A percentile compares a stretch with the other conserved stretches of the same genome.
These are phyloP conservation scores for Gallirallus australis DNA, from an alignment of 2,797 vertebrate species.

Conservation along the genomic window DNA sequence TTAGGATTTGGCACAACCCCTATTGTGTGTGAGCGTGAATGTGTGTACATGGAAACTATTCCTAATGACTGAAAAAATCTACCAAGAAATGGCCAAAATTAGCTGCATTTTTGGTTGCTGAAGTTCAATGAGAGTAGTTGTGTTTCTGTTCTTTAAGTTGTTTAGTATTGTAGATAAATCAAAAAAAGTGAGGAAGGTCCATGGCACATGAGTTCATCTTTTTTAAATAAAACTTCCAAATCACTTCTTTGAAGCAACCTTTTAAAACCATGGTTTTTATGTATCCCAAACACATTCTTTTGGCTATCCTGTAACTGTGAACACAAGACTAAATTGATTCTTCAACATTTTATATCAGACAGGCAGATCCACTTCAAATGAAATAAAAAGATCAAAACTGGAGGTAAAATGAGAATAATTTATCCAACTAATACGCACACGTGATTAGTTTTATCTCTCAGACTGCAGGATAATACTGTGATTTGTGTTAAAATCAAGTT, in stretches of 20 bases:
- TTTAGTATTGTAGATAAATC: background rate
- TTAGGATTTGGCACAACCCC: background rate
- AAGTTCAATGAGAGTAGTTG: background rate
- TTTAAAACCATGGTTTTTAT: background rate
- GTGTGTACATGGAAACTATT: background rate
- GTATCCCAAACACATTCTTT: background rate
- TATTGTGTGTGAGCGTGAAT: background rate
- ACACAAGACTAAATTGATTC: background rate
- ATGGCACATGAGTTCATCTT: background rate
- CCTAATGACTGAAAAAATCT: background rate
- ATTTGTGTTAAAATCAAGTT: slow-evolving; percentile 3
- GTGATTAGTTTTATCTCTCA: slow-evolving; percentile 43
- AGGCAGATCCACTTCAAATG: background rate
- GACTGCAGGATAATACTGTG: slow-evolving; percentile 24
- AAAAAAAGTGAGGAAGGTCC: background rate
- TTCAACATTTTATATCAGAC: background rate
- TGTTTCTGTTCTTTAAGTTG: background rate
- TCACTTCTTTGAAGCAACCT: background rate
- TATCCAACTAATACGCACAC: background rate
- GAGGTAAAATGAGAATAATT: slow-evolving; percentile 39
- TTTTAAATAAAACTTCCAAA: background rate
- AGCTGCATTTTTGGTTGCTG: background rate
- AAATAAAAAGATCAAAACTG: slow-evolving; percentile 36
- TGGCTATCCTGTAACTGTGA: background rate
- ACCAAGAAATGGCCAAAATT: background rate